Evolutionary conservation across 2,113 vertebrate species (phyloP).

Genomic region (Proterorhinus semilunaris): DNA sequence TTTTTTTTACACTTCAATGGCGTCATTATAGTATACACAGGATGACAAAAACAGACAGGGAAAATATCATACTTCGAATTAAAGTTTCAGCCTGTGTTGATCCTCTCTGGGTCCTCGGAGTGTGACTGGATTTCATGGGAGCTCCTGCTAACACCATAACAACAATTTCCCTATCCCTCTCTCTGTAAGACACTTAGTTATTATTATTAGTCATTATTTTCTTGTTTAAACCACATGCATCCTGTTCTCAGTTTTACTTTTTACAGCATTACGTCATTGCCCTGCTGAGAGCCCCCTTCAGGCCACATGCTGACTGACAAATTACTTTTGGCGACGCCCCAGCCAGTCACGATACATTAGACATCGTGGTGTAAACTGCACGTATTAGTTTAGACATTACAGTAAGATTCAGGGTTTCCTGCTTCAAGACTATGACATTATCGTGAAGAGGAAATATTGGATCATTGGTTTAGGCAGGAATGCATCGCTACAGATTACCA

Average conservation of each 20-base stretch:
- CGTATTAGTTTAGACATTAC: not conserved
- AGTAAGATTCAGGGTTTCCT: not conserved
- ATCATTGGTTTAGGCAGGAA: slow-evolving; percentile 41
- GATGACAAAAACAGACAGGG: not conserved
- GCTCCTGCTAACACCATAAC: slow-evolving; percentile 51
- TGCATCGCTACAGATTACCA: slow-evolving; percentile 50
- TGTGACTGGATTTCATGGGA: slow-evolving; percentile 31
- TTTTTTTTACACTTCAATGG: not conserved
- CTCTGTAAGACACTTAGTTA: slow-evolving; percentile 45
- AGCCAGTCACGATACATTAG: slow-evolving; percentile 7
- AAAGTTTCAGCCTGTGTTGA: slow-evolving; percentile 10
- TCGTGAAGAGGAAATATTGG: slow-evolving; percentile 34
- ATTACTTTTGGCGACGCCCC: slow-evolving; percentile 26
- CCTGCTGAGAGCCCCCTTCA: slow-evolving; percentile 29
- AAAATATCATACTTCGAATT: not conserved
- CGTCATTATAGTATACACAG: not conserved
- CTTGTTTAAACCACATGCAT: slow-evolving; percentile 53
- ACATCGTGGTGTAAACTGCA: slow-evolving; percentile 6
- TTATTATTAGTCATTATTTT: no score
- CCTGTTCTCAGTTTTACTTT: slow-evolving; percentile 16
- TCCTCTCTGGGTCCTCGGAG: slow-evolving; percentile 18
- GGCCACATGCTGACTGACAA: slow-evolving; percentile 26
- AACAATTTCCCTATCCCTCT: slow-evolving; percentile 55
- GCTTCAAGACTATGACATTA: slow-evolving; percentile 25
- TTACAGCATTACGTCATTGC: slow-evolving; percentile 48